phyloP scores from a whole-genome alignment of 2,113 vertebrate genomes.

The Labeo rohita region DNA sequence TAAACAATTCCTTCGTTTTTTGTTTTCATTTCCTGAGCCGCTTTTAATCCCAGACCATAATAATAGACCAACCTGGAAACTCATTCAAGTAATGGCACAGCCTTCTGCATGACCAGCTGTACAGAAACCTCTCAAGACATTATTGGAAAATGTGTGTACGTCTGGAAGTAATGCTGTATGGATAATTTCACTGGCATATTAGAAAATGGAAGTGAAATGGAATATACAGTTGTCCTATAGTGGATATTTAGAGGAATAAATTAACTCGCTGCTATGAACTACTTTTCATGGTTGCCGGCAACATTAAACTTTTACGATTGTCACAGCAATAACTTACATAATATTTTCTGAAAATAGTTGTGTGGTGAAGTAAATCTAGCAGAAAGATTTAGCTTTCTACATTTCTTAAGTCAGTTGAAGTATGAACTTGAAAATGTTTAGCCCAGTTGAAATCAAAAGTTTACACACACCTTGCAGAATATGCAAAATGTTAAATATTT shows the following conservation, averaged over 20 bases:
- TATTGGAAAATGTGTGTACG: background rate
- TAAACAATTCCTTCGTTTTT: background rate
- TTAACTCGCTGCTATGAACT: background rate
- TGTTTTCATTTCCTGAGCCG: background rate
- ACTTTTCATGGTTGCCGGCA: background rate
- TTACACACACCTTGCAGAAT: too few relatives aligned
- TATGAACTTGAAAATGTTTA: background rate
- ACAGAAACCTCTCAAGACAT: background rate
- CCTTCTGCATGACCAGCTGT: background rate
- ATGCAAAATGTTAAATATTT: too few relatives aligned
- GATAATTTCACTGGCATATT: background rate
- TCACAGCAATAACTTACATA: background rate
- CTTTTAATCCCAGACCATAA: background rate
- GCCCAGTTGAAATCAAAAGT: background rate
- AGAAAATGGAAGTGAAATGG: background rate
- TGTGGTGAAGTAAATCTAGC: background rate
- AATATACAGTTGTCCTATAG: background rate
- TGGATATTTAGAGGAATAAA: background rate
- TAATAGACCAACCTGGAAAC: constrained; percentile 5
- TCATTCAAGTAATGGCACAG: constrained; percentile 1
- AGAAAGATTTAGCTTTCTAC: background rate
- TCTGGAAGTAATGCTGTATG: background rate
- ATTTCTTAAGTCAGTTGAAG: background rate
- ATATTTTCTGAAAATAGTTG: background rate
- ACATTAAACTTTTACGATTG: background rate